Base-by-base conservation (phyloP, 2,113 vertebrate species). In the Pseudopodoces humilis region DNA sequence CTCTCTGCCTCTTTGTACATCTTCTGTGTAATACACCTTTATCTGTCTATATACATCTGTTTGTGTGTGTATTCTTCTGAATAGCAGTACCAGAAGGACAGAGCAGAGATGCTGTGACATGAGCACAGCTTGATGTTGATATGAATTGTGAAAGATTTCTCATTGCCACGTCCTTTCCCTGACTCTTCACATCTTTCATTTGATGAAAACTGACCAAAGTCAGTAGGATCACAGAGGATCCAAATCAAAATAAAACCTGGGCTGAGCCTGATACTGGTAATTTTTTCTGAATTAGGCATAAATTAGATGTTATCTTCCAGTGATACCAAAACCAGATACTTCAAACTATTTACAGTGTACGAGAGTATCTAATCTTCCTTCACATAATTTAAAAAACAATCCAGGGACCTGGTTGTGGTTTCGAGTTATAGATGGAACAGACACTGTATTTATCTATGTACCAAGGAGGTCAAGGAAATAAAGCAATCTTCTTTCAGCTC, bases 291-390 rank as follows among this genome's bases (percentile, higher is more conserved):
- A 86, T 90, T 94, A 82, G 46, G 56, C 80, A 93, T 95, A 95
- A 96, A 92, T 95, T 94, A 94, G 94, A 96, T 96, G 69, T 86
- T 96, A 97, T 92, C 93, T 92, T 55, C 49, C 72, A 83, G 41
- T 78, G 93, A 95, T 91, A 78, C 90, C 52, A 62, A 95, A 95
- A 97, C 27, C 69, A 97, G 76, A 96, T 83, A 86, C 83, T 94
- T 90, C 88, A 83, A 83, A 60, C 69, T 62, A n/a, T 90, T 87
- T 90, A 49, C 56, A 69, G 56, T 20, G 24, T 92, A 76, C 72
- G 60, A 92, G 71, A 86, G 49, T 16, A 9, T 86, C 88, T 93
- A 64, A 90, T 92, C 92, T 74, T 80, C 78, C 76, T 93, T 88
- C 62, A 41, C 49, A 72, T 46, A 58, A 87, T 84, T 92, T 85